A percentile compares a stretch with the other conserved stretches of the same genome.
These are phyloP conservation scores for Steinernema khuongi DNA, from an alignment of 1,140 invertebrate genomes.

Conservation along the genomic window DNA sequence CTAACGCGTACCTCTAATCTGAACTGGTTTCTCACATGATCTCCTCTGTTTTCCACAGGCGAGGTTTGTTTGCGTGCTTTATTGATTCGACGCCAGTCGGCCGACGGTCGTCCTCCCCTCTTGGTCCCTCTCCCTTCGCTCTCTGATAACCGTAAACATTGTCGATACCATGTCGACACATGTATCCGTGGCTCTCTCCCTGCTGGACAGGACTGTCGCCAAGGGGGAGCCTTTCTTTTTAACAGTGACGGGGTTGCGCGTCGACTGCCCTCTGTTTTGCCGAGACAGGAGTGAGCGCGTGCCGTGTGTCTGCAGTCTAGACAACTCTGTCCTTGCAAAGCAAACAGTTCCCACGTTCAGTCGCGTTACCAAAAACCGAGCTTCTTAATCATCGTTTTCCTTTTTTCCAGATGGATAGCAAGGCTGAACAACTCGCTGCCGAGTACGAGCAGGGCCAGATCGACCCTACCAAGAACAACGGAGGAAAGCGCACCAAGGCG, in stretches of 20 bases:
- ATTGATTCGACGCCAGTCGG: not conserved
- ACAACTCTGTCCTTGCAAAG: too few species aligned
- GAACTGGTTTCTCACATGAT: not conserved
- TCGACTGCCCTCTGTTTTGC: too few species aligned
- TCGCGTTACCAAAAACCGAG: too few species aligned
- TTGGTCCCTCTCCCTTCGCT: constrained; percentile 5
- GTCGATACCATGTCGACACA: not conserved
- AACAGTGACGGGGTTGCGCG: too few species aligned
- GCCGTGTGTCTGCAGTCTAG: too few species aligned
- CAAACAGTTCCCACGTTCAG: too few species aligned
- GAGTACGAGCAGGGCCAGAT: constrained; percentile 32
- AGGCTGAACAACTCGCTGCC: constrained; percentile 23
- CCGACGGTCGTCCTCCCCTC: not conserved
- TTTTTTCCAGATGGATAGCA: constrained; percentile 4
- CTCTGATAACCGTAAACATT: constrained; percentile 2
- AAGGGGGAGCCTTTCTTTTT: too few species aligned
- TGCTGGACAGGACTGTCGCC: too few species aligned
- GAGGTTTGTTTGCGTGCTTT: constrained; percentile 9
- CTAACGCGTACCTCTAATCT: too few species aligned
- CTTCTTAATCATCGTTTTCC: not conserved
- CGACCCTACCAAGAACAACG: constrained; percentile 25
- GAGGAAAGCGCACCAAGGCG: constrained; percentile 43
- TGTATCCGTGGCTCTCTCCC: too few species aligned
- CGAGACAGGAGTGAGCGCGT: too few species aligned
- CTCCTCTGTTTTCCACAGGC: not conserved